Conservation (phyloP, 2,888 invertebrate species). For the Phlogophora meticulosa region DNA sequence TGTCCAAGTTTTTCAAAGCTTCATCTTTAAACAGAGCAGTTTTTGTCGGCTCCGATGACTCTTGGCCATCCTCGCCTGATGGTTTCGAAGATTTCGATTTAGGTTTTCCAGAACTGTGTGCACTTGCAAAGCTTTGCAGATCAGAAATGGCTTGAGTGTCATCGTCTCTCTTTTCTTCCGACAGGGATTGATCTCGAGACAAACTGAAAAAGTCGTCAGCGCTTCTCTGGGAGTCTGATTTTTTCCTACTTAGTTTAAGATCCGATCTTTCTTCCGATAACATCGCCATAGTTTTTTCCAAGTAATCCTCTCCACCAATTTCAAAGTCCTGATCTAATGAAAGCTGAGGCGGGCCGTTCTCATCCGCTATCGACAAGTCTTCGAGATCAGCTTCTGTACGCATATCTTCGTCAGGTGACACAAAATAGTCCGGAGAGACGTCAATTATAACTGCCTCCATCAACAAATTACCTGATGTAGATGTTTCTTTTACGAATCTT, state of each 20-base stretch:
- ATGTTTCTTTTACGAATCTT: constrained; percentile 97
- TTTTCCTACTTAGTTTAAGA: constrained; percentile 92
- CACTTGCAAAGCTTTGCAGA: constrained; percentile 93
- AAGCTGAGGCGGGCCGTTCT: constrained; percentile 88
- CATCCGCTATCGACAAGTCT: constrained; percentile 95
- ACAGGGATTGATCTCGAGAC: constrained; percentile 91
- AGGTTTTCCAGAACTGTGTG: constrained; percentile 90
- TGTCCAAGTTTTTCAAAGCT: constrained; percentile 63
- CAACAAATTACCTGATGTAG: constrained; percentile 95
- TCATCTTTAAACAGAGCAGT: constrained; percentile 80
- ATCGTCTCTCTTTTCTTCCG: constrained; percentile 91
- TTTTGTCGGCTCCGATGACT: constrained; percentile 79
- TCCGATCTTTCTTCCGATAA: constrained; percentile 90
- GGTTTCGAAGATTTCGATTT: constrained; percentile 81
- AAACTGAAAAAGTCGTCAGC: constrained; percentile 93
- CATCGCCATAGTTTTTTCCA: constrained; percentile 86
- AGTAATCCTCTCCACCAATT: constrained; percentile 90
- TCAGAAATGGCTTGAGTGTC: constrained; percentile 91
- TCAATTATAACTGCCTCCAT: constrained; percentile 98
- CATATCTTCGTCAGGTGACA: constrained; percentile 94
- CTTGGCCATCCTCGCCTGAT: constrained; percentile 78
- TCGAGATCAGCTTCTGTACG: constrained; percentile 97
- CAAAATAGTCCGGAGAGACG: constrained; percentile 96
- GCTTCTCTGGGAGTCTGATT: constrained; percentile 92
- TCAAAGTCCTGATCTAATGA: constrained; percentile 90